Conservation (phyloP, 2,888 invertebrate species). For the Molorchus minor region DNA sequence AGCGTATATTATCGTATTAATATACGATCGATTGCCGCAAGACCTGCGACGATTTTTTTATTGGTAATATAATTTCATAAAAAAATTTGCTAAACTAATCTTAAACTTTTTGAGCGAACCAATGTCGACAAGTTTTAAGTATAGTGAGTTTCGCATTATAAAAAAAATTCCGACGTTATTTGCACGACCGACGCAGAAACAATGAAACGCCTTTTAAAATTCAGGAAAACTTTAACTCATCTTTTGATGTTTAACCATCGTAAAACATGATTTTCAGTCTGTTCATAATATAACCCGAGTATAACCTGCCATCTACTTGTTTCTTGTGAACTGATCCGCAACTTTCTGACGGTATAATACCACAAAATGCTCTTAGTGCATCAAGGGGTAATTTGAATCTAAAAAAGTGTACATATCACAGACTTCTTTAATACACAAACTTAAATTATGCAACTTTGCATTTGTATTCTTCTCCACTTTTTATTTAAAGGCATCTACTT, state of each 20-base stretch:
- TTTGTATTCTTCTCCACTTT: too few relatives aligned
- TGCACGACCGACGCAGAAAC: neutral
- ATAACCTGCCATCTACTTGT: too few relatives aligned
- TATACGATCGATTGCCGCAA: constrained; percentile 21
- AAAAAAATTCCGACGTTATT: neutral
- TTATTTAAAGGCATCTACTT: too few relatives aligned
- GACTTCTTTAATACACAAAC: too few relatives aligned
- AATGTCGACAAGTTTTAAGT: constrained; percentile 1
- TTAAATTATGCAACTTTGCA: too few relatives aligned
- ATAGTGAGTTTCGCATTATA: neutral
- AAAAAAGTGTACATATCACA: too few relatives aligned
- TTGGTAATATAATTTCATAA: constrained; percentile 6
- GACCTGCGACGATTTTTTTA: constrained; percentile 9
- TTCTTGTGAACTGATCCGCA: too few relatives aligned
- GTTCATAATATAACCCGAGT: neutral
- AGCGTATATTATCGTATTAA: constrained; percentile 17
- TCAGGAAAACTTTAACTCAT: neutral
- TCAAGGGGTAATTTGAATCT: too few relatives aligned
- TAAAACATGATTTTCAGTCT: neutral
- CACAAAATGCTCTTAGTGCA: too few relatives aligned
- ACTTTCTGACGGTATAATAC: too few relatives aligned
- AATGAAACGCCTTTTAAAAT: neutral
- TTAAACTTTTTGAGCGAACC: too few relatives aligned
- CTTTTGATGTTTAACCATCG: constrained; percentile 1
- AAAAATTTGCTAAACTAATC: constrained; percentile 10